Evolutionary conservation across 2,113 vertebrate genomes (phyloP).

Genomic region (Bostrychus sinensis): DNA sequence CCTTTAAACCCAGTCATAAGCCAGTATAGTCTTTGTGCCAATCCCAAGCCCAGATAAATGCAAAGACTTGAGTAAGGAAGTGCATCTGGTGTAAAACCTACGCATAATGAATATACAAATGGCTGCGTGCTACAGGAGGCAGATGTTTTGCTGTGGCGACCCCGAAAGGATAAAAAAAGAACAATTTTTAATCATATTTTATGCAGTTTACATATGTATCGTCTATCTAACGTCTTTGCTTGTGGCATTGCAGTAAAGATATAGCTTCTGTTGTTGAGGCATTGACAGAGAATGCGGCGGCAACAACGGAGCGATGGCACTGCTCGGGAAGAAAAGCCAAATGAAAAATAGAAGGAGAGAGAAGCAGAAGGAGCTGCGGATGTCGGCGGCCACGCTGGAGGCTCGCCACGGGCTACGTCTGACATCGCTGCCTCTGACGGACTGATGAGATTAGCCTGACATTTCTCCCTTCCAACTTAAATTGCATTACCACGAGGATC

Average conservation of each 20-base stretch:
- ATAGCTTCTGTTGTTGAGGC: background rate
- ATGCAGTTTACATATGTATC: too few relatives aligned
- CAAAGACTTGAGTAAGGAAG: too few relatives aligned
- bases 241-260: background rate
- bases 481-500: slow-evolving; percentile 78
- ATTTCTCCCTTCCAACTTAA: slow-evolving; percentile 74
- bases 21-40: too few relatives aligned
- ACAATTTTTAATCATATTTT: too few relatives aligned
- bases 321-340: slow-evolving; percentile 24
- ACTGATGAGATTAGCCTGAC: slow-evolving; percentile 80
- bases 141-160: too few relatives aligned
- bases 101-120: too few relatives aligned
- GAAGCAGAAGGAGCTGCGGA: slow-evolving; percentile 33
- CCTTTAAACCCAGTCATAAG: too few relatives aligned
- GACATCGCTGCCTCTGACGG: slow-evolving; percentile 76
- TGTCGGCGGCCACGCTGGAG: slow-evolving; percentile 65
- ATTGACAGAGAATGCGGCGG: slow-evolving; percentile 24
- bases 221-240: background rate
- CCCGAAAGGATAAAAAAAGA: too few relatives aligned
- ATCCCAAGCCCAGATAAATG: too few relatives aligned
- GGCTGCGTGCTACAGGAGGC: too few relatives aligned
- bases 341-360: slow-evolving; percentile 30
- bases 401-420: slow-evolving; percentile 77
- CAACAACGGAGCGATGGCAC: slow-evolving; percentile 36
- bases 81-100: too few relatives aligned